These are phyloP conservation scores for Iguana delicatissima DNA, from an alignment of 2,797 vertebrate species.

Conservation along the genomic window DNA sequence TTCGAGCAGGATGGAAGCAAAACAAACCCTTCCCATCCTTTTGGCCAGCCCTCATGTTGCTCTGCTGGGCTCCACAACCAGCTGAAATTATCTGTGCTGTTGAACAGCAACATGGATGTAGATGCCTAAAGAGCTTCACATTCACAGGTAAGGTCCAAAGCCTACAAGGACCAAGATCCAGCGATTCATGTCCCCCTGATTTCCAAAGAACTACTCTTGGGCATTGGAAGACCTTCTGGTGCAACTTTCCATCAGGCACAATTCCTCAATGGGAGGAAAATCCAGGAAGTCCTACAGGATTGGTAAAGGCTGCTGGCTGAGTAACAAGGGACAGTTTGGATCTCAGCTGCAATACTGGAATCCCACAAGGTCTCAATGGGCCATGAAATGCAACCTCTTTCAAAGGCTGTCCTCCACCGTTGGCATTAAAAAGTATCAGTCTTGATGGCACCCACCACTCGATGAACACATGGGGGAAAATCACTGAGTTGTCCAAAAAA, in stretches of 20 bases:
- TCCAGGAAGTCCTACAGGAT: neutral
- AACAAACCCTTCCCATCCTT: neutral
- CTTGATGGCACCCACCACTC: too few species aligned
- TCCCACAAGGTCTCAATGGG: too few species aligned
- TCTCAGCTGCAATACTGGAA: neutral
- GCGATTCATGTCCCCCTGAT: too few species aligned
- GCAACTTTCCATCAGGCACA: neutral
- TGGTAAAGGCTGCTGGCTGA: neutral
- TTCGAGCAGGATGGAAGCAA: too few species aligned
- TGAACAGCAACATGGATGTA: neutral
- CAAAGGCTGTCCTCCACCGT: neutral
- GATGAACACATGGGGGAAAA: too few species aligned
- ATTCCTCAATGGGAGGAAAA: neutral
- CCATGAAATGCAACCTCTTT: neutral
- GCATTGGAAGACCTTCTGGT: neutral
- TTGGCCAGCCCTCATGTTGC: neutral
- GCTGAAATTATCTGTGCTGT: neutral
- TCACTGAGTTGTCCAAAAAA: neutral
- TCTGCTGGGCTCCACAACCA: neutral
- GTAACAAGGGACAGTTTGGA: neutral
- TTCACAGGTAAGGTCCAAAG: too few species aligned
- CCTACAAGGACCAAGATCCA: neutral
- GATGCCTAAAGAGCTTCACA: neutral
- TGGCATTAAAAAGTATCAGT: too few species aligned
- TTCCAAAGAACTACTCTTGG: neutral